These are phyloP conservation scores for Zoanthus sansibaricus DNA, from an alignment of 92 coral and sea anemone genomes.

Conservation along the genomic window DNA sequence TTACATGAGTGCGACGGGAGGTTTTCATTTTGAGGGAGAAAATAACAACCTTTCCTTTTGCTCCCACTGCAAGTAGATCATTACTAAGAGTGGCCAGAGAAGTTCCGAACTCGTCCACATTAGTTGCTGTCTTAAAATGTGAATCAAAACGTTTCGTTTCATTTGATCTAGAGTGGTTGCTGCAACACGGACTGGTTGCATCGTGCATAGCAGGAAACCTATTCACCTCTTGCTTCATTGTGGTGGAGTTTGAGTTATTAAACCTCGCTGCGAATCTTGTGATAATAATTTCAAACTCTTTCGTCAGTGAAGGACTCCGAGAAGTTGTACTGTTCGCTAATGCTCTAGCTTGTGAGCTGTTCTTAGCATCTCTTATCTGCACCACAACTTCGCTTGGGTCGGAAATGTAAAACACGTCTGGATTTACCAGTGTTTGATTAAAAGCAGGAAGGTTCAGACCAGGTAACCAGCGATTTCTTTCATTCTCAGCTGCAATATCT, in stretches of 20 bases:
- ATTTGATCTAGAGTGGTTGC: slow-evolving; percentile 33
- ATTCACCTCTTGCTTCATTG: slow-evolving; percentile 26
- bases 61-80: slow-evolving; percentile 65
- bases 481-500: slow-evolving; percentile 33
- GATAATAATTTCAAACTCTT: slow-evolving; percentile 15
- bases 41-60: slow-evolving; percentile 60
- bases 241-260: slow-evolving; percentile 20
- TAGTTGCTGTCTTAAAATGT: slow-evolving; percentile 79
- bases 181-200: slow-evolving; percentile 76
- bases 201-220: slow-evolving; percentile 71
- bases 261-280: slow-evolving; percentile 37
- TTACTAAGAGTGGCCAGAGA: slow-evolving; percentile 65
- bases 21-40: slow-evolving; percentile 51
- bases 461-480: slow-evolving; percentile 62
- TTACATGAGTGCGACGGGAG: not conserved
- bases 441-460: slow-evolving; percentile 60
- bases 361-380: slow-evolving; percentile 39
- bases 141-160: slow-evolving; percentile 57
- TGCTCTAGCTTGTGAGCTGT: not conserved
- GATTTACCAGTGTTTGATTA: slow-evolving; percentile 52
- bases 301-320: slow-evolving; percentile 15
- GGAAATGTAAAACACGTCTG: slow-evolving; percentile 63
- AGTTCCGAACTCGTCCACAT: slow-evolving; percentile 68
- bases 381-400: slow-evolving; percentile 60
- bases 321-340: not conserved